phyloP scores from a whole-genome alignment of 2,888 invertebrate genomes.

The Yponomeuta malinellus region DNA sequence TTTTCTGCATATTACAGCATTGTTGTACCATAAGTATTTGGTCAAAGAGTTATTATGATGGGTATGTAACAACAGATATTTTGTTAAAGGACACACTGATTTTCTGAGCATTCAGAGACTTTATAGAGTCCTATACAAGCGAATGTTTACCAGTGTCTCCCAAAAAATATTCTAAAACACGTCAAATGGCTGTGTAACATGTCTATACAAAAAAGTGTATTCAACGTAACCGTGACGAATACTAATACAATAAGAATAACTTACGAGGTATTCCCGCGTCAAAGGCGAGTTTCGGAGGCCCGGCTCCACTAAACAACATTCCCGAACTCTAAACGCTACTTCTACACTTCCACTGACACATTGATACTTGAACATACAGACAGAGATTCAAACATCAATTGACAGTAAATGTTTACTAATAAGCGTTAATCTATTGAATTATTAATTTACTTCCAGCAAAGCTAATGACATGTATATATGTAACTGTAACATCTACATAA shows the following conservation, averaged over 20 bases:
- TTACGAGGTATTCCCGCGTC: conserved; percentile 37
- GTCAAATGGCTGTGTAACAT: conserved; percentile 35
- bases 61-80: conserved; percentile 9
- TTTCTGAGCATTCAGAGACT: no score
- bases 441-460: no score
- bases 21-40: not conserved
- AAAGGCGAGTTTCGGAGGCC: conserved; percentile 40
- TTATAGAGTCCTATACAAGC: not conserved
- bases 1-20: not conserved
- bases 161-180: not conserved
- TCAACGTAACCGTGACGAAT: not conserved
- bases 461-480: no score
- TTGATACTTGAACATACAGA: not conserved
- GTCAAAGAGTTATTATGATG: conserved; percentile 11
- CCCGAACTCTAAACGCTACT: conserved; percentile 1
- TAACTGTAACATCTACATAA: no score
- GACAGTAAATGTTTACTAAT: no score
- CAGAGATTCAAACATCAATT: not conserved
- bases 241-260: conserved; percentile 3
- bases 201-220: conserved; percentile 15
- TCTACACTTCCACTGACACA: not conserved
- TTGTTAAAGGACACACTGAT: not conserved
- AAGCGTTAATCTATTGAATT: no score
- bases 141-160: not conserved
- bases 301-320: conserved; percentile 24